phyloP scores from a whole-genome alignment of 2,797 vertebrate genomes.

The Fistularia commersonii region DNA sequence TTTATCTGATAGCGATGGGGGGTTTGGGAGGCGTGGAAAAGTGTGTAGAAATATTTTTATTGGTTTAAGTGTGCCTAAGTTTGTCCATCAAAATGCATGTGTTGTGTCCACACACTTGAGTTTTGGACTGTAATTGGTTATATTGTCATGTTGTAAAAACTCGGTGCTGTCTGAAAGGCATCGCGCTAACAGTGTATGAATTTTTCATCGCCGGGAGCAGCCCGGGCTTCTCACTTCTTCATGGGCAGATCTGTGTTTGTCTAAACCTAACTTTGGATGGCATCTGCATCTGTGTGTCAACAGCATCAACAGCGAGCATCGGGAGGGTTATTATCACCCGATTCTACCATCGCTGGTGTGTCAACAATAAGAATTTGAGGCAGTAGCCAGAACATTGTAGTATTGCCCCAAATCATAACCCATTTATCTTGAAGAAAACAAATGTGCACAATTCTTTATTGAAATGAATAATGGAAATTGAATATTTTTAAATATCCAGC shows the following conservation, averaged over 20 bases:
- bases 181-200: slow-evolving; percentile 84
- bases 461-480: background rate
- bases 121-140: slow-evolving; percentile 90
- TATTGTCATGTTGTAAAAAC: slow-evolving; percentile 89
- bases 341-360: slow-evolving; percentile 77
- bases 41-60: slow-evolving; percentile 35
- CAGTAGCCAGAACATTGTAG: slow-evolving; percentile 2
- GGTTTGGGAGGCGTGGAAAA: slow-evolving; percentile 11
- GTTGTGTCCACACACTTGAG: slow-evolving; percentile 59
- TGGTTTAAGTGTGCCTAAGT: slow-evolving; percentile 45
- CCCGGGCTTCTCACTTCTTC: slow-evolving; percentile 48
- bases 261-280: slow-evolving; percentile 90
- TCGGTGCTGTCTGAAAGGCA: slow-evolving; percentile 86
- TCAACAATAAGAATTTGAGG: slow-evolving; percentile 36
- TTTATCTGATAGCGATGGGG: slow-evolving; percentile 44
- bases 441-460: background rate
- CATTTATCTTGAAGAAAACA: background rate
- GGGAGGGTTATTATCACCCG: slow-evolving; percentile 78
- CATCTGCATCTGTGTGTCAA: slow-evolving; percentile 69
- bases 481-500: slow-evolving; percentile 11
- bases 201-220: slow-evolving; percentile 90
- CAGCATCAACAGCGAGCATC: slow-evolving; percentile 83
- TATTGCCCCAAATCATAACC: background rate
- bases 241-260: slow-evolving; percentile 79
- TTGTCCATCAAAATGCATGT: slow-evolving; percentile 56